phyloP scores from a whole-genome alignment of 2,797 vertebrate genomes.

The Eutrigla gurnardus region DNA sequence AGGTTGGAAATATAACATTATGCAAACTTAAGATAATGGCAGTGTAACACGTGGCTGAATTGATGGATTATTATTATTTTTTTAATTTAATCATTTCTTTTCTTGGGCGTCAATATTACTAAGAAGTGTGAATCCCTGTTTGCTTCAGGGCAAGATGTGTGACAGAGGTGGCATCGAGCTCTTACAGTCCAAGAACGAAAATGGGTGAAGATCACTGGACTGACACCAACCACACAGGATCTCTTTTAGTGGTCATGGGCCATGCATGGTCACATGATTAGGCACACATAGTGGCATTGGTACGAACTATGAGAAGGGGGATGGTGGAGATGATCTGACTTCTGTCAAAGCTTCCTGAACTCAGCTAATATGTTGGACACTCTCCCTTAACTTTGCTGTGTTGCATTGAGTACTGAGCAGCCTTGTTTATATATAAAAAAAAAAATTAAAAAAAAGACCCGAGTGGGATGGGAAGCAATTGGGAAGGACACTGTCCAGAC shows the following conservation, averaged over 20 bases:
- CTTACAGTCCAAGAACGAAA: conserved; percentile 99
- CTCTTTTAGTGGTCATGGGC: conserved; percentile 95
- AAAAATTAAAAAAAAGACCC: conserved; percentile 28
- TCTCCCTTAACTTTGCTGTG: conserved; percentile 74
- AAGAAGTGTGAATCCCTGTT: conserved; percentile 99
- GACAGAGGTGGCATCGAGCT: conserved; percentile 99
- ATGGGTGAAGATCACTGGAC: conserved; percentile 99
- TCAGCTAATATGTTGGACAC: conserved; percentile 78
- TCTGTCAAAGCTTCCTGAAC: conserved; percentile 77
- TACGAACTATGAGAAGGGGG: conserved; percentile 87
- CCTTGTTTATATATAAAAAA: conserved; percentile 69
- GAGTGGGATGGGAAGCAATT: conserved; percentile 74
- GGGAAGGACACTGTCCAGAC: conserved; percentile 77
- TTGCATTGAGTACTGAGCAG: conserved; percentile 77
- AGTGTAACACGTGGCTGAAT: conserved; percentile 90
- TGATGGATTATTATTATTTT: conserved; percentile 82
- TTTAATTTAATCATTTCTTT: conserved; percentile 64
- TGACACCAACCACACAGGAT: conserved; percentile 97
- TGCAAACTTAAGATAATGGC: conserved; percentile 86
- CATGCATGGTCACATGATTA: conserved; percentile 93
- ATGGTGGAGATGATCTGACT: conserved; percentile 84
- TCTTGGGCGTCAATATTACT: conserved; percentile 98
- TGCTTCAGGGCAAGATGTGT: conserved; percentile 99
- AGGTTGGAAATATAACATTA: conserved; percentile 84
- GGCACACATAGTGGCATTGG: conserved; percentile 95